Evolutionary conservation across 2,888 invertebrate species (phyloP).

Genomic region (Chalcis sispes): DNA sequence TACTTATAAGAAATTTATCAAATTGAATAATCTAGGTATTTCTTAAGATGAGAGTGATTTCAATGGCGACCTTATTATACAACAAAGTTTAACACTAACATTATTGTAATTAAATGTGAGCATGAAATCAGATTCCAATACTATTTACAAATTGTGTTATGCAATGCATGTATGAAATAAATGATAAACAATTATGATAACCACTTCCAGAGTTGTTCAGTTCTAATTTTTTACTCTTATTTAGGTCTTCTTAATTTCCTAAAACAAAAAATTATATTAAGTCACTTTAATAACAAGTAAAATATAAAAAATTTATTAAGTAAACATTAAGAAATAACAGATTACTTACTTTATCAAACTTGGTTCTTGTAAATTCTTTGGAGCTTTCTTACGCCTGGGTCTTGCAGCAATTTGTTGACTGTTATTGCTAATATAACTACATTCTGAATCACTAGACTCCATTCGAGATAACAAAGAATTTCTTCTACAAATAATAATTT

Average conservation of each 20-base stretch:
- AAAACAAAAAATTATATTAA: constrained; percentile 27
- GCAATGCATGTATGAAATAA: constrained; percentile 21
- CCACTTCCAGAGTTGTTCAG: constrained; percentile 45
- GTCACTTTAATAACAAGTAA: neutral
- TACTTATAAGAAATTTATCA: constrained; percentile 29
- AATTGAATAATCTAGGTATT: constrained; percentile 21
- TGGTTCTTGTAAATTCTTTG: constrained; percentile 67
- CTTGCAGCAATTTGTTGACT: constrained; percentile 57
- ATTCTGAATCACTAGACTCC: constrained; percentile 69
- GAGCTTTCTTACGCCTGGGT: constrained; percentile 68
- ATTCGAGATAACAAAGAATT: constrained; percentile 51
- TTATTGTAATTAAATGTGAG: constrained; percentile 12
- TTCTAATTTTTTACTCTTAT: neutral
- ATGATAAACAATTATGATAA: constrained; percentile 12
- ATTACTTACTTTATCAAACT: constrained; percentile 64
- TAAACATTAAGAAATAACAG: neutral
- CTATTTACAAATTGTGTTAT: constrained; percentile 46
- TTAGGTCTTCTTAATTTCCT: constrained; percentile 42
- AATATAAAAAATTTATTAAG: neutral
- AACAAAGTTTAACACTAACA: constrained; percentile 30
- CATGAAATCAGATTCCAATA: constrained; percentile 34
- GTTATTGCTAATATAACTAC: constrained; percentile 60
- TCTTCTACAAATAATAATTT: constrained; percentile 20
- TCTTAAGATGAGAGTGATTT: constrained; percentile 13
- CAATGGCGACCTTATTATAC: neutral